Conservation (phyloP, 1,140 invertebrate genomes). For the Steinernema khuongi region DNA sequence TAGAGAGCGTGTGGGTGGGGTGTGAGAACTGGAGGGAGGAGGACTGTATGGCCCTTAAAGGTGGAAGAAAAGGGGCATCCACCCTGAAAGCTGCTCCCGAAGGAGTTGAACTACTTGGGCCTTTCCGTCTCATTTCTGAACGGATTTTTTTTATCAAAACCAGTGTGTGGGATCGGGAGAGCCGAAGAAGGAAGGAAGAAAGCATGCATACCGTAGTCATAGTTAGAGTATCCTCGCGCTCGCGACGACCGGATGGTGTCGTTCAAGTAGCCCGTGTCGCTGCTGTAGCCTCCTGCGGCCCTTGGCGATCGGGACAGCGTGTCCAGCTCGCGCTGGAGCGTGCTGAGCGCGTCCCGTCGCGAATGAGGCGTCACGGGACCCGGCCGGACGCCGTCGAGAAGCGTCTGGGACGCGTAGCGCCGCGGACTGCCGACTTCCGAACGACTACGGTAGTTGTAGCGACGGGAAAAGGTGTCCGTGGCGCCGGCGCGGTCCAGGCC, state of each 20-base stretch:
- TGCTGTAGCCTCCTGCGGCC: constrained; percentile 40
- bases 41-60: too few species aligned
- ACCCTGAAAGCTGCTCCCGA: too few species aligned
- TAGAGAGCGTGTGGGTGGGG: neutral
- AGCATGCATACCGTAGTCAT: constrained; percentile 48
- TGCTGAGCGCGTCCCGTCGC: constrained; percentile 50
- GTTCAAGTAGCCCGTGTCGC: constrained; percentile 47
- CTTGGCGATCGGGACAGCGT: constrained; percentile 52
- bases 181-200: neutral
- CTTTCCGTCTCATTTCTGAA: too few species aligned
- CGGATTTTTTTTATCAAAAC: too few species aligned
- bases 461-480: constrained; percentile 46
- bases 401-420: constrained; percentile 55
- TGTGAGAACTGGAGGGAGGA: neutral
- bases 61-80: too few species aligned
- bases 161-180: neutral
- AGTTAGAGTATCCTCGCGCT: constrained; percentile 44
- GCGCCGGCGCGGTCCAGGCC: constrained; percentile 34
- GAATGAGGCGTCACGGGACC: constrained; percentile 49
- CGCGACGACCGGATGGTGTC: constrained; percentile 42
- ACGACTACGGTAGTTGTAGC: constrained; percentile 57
- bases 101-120: too few species aligned
- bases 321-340: constrained; percentile 55
- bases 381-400: constrained; percentile 52
- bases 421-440: constrained; percentile 55